Base-by-base conservation (phyloP, 1,140 invertebrate genomes). In the Ruditapes philippinarum region DNA sequence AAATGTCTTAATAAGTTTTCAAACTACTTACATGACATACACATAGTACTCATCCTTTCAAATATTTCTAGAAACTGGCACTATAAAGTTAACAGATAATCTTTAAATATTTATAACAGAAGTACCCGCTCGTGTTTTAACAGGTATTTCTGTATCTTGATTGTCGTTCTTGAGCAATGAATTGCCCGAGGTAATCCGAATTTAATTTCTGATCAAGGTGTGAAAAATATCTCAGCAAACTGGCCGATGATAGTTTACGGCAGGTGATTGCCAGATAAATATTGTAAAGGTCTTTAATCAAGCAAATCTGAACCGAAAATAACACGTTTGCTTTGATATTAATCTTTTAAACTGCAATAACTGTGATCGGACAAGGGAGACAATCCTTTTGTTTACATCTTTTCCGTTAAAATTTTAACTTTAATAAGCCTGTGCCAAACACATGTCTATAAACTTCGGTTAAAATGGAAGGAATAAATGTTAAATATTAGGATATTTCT, bases 331-430 rank as follows among this genome's bases (percentile, higher is more conserved):
- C n/a, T n/a, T n/a, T n/a, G n/a, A n/a, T n/a, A n/a, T n/a, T n/a
- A n/a, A n/a, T n/a, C n/a, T n/a, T n/a, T n/a, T n/a, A n/a, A n/a
- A n/a, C n/a, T n/a, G n/a, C n/a, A n/a, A n/a, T n/a, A n/a, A n/a
- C n/a, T n/a, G n/a, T n/a, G n/a, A n/a, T n/a, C n/a, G n/a, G 28
- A 31, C 31, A 85, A 73, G 78, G 65, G 60, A 81, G 78, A 73
- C 36, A 81, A 73, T 70, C 36, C 54, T 36, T 80, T 81, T 88
- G 78, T 70, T 73, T 81, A 88, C 78, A 88, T 70, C 33, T 36
- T 17, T 73, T 7, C 65, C 2, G 25, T 9, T 12, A n/a, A n/a
- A 33, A n/a, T n/a, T n/a, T n/a, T n/a, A n/a, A n/a, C n/a, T n/a
- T n/a, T n/a, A n/a, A n/a, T n/a, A n/a, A n/a, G n/a, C n/a, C n/a